These are phyloP conservation scores for Agriopis aurantiaria DNA, from an alignment of 2,888 invertebrate species.

Conservation along the genomic window DNA sequence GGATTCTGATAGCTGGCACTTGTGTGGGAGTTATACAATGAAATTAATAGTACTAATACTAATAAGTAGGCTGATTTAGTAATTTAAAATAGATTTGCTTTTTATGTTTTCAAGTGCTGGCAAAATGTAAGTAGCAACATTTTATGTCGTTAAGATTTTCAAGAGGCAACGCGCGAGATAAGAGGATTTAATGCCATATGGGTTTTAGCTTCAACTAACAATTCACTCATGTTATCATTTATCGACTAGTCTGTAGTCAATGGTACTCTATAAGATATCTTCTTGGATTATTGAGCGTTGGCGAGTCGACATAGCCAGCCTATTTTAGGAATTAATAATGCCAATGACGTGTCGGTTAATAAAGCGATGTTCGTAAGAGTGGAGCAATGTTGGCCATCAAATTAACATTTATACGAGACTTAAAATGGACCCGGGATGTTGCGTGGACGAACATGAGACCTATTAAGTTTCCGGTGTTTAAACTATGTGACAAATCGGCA, in stretches of 20 bases:
- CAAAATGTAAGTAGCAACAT: too few species aligned
- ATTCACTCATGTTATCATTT: too few species aligned
- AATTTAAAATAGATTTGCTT: neutral
- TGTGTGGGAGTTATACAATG: neutral
- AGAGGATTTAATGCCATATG: too few species aligned
- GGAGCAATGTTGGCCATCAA: conserved; percentile 28
- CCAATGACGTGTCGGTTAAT: conserved; percentile 15
- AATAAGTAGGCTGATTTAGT: neutral
- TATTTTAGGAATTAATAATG: conserved; percentile 40
- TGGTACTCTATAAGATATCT: too few species aligned
- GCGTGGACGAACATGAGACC: conserved; percentile 11
- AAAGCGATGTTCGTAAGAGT: conserved; percentile 34
- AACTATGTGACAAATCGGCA: conserved; percentile 21
- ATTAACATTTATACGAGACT: conserved; percentile 38
- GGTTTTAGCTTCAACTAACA: too few species aligned
- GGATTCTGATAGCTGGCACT: neutral
- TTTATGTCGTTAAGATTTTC: too few species aligned
- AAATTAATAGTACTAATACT: neutral
- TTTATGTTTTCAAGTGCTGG: neutral
- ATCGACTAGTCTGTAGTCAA: neutral
- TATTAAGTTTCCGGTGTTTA: conserved; percentile 8
- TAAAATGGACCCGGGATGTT: conserved; percentile 15
- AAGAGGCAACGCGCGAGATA: too few species aligned
- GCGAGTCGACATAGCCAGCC: conserved; percentile 8
- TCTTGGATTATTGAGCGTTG: conserved; percentile 16